phyloP scores from a whole-genome alignment of 2,113 vertebrate species.

The Serinus canaria region DNA sequence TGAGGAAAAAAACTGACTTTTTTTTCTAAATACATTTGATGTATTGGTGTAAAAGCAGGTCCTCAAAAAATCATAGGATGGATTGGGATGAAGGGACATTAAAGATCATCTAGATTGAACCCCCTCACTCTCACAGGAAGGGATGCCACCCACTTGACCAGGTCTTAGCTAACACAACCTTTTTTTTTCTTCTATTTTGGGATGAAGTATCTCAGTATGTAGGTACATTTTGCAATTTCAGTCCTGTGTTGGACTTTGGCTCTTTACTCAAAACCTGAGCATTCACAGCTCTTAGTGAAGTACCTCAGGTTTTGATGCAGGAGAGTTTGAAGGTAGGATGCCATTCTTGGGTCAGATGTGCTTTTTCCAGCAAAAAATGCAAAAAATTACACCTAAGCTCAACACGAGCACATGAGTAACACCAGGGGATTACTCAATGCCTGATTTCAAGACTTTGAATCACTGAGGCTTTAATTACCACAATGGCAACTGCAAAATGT shows the following conservation, averaged over 20 bases:
- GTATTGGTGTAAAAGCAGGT: not conserved
- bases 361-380: not conserved
- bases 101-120: not conserved
- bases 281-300: not conserved
- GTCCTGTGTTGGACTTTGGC: not conserved
- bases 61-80: not conserved
- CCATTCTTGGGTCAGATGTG: not conserved
- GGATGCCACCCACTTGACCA: not conserved
- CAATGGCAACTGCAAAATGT: constrained; percentile 21
- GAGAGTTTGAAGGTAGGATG: not conserved
- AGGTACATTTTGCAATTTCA: not conserved
- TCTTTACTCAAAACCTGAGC: not conserved
- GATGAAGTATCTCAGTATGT: not conserved
- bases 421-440: constrained; percentile 17
- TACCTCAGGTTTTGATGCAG: rapidly evolving
- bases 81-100: not conserved
- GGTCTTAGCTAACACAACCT: not conserved
- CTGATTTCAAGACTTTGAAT: constrained; percentile 50
- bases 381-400: constrained; percentile 24
- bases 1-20: too few species aligned
- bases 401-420: constrained; percentile 34
- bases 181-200: not conserved
- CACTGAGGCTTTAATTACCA: not conserved
- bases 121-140: not conserved
- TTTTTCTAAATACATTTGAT: not conserved